Evolutionary conservation across 2,888 invertebrate genomes (phyloP), one percentile per base, ranked within the genome.

Genomic region (Pristionchus japonicus): DNA sequence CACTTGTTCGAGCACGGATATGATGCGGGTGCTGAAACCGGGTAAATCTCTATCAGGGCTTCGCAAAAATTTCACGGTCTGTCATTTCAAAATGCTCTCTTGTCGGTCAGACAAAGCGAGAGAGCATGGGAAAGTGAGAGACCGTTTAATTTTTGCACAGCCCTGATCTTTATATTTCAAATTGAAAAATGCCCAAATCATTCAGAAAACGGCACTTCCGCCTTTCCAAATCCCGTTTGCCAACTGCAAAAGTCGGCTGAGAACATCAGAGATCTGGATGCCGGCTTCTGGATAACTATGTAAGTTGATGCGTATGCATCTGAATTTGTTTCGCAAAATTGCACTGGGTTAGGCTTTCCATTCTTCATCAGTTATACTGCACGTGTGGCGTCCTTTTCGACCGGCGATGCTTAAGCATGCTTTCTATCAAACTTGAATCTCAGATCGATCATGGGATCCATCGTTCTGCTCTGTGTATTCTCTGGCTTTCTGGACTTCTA

Each of bases 221-320:
- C 40, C 40, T 40, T 74, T 40, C 37, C 74, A 6, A 82, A 82
- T 82, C 49, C 82, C 11, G 82, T 82, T n/a, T 82, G 82, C 49
- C 23, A 43, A 27, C 31, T 82, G 82, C 34, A 47, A 40, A 82
- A 82, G 31, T 47, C 49, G 17, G 40, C 34, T 82, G 82, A 82
- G 23, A 27, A 47, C 31, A 40, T 82, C 9, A 23, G 40, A 49
- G 37, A 34, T n/a, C 43, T 47, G 34, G 84, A 84, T 84, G 84
- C 61, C 0, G 84, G 84, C 23, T 84, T 84, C 37, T 84, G 47
- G 27, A 84, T 84, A 6, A 37, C 61, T 13, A 27, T 61, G 84
- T 84, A 31, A 31, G 83, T n/a, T 47, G 47, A 31, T n/a, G n/a
- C n/a, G n/a, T n/a, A n/a, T n/a, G n/a, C n/a, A n/a, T 34, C n/a